These are phyloP conservation scores for Channa maculata DNA, from an alignment of 2,113 vertebrate genomes.

Conservation along the genomic window DNA sequence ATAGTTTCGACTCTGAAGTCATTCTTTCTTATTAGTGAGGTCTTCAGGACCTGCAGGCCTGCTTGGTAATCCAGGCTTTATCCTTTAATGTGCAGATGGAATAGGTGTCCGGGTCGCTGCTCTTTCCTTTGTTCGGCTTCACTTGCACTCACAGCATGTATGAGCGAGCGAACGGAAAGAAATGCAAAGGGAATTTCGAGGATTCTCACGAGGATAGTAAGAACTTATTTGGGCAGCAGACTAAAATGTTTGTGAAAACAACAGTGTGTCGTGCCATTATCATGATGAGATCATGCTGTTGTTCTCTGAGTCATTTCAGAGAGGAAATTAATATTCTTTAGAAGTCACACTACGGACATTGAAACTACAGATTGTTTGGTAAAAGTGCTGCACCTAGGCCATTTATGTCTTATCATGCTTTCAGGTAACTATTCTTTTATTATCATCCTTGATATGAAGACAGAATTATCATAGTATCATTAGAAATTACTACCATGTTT, in stretches of 20 bases:
- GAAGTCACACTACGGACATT: not conserved
- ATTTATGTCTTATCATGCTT: not conserved
- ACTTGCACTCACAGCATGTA: slow-evolving; percentile 11
- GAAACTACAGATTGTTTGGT: too few species aligned
- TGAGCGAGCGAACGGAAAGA: not conserved
- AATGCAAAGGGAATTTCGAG: too few species aligned
- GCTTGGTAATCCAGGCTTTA: slow-evolving; percentile 45
- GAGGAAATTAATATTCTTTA: too few species aligned
- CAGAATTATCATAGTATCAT: not conserved
- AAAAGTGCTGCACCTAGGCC: not conserved
- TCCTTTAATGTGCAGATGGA: slow-evolving; percentile 45
- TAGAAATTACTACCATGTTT: not conserved
- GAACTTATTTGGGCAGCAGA: slow-evolving; percentile 2
- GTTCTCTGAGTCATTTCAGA: too few species aligned
- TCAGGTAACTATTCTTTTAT: too few species aligned
- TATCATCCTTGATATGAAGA: too few species aligned
- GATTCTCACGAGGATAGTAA: too few species aligned
- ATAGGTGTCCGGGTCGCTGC: slow-evolving; percentile 26
- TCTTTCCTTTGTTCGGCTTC: slow-evolving; percentile 26
- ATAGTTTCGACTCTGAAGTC: not conserved
- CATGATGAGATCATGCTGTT: slow-evolving; percentile 9
- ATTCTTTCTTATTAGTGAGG: not conserved
- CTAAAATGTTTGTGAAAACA: slow-evolving; percentile 12
- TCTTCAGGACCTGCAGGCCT: slow-evolving; percentile 20
- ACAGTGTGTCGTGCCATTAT: slow-evolving; percentile 1